phyloP scores from a whole-genome alignment of 23 tunicate species.

The Trididemnum clinides region DNA sequence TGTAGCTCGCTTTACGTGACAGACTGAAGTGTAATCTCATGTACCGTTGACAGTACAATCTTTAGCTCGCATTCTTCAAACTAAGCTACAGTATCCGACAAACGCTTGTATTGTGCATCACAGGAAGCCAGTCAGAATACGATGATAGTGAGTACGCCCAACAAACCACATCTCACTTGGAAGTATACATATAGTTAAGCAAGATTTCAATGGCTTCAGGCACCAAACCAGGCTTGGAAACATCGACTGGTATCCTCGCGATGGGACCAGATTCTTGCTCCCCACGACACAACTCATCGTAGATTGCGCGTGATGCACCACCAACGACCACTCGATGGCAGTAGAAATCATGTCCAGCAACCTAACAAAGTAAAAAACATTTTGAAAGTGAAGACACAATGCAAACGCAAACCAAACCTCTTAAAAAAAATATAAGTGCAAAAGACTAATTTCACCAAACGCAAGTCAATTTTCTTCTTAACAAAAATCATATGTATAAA shows the following conservation, averaged over 20 bases:
- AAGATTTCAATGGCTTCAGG: slow-evolving; percentile 69
- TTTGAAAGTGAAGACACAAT: background rate
- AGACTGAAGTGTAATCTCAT: too few relatives aligned
- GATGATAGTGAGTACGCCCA: background rate
- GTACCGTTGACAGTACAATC: too few relatives aligned
- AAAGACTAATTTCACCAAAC: too few relatives aligned
- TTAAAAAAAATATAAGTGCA: too few relatives aligned
- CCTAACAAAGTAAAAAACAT: slow-evolving; percentile 18
- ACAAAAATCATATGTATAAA: too few relatives aligned
- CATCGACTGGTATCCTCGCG: slow-evolving; percentile 54
- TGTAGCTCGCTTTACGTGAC: too few relatives aligned
- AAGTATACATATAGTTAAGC: slow-evolving; percentile 79
- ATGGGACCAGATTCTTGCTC: slow-evolving; percentile 62
- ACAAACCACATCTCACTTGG: slow-evolving; percentile 31
- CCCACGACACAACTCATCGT: slow-evolving; percentile 51
- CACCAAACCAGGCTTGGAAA: slow-evolving; percentile 22
- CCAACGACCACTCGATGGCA: slow-evolving; percentile 80
- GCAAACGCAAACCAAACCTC: background rate
- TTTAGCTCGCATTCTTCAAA: too few relatives aligned
- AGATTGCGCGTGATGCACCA: slow-evolving; percentile 53
- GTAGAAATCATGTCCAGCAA: slow-evolving; percentile 59
- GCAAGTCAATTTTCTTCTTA: too few relatives aligned
- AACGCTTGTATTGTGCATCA: too few relatives aligned
- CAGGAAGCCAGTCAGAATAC: too few relatives aligned
- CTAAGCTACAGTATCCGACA: too few relatives aligned